Conservation (phyloP, 1,140 invertebrate species). For the Bactericera cockerelli region DNA sequence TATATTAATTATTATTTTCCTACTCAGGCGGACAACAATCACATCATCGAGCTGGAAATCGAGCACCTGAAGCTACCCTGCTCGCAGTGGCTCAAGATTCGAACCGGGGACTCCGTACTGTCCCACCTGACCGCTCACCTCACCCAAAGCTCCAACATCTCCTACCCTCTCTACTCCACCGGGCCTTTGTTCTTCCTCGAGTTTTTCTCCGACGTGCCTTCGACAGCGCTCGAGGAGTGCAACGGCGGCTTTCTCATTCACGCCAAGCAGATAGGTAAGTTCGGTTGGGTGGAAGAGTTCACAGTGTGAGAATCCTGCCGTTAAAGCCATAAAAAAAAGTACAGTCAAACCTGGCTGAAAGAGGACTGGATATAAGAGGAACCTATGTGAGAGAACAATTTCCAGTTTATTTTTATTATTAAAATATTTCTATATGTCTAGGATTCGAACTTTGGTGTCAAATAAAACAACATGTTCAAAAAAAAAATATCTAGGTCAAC, state of each 20-base stretch:
- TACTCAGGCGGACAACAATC: conserved; percentile 44
- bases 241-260: conserved; percentile 59
- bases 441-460: too few species aligned
- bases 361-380: too few species aligned
- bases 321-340: too few species aligned
- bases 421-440: too few species aligned
- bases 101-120: conserved; percentile 57
- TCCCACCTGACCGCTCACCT: conserved; percentile 50
- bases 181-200: conserved; percentile 46
- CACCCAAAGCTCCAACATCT: conserved; percentile 34
- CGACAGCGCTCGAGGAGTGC: conserved; percentile 38
- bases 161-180: conserved; percentile 29
- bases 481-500: too few species aligned
- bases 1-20: conserved; percentile 7
- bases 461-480: too few species aligned
- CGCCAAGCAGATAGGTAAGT: conserved; percentile 29
- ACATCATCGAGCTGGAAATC: conserved; percentile 45
- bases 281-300: too few species aligned
- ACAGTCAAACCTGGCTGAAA: too few species aligned
- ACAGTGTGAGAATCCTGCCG: too few species aligned
- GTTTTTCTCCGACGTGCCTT: conserved; percentile 47
- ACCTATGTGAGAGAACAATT: too few species aligned
- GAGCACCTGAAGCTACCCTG: conserved; percentile 56
- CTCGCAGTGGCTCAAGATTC: conserved; percentile 52
- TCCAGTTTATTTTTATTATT: too few species aligned